Evolutionary conservation across 2,888 invertebrate species (phyloP).

Genomic region (Brachyptera putata): DNA sequence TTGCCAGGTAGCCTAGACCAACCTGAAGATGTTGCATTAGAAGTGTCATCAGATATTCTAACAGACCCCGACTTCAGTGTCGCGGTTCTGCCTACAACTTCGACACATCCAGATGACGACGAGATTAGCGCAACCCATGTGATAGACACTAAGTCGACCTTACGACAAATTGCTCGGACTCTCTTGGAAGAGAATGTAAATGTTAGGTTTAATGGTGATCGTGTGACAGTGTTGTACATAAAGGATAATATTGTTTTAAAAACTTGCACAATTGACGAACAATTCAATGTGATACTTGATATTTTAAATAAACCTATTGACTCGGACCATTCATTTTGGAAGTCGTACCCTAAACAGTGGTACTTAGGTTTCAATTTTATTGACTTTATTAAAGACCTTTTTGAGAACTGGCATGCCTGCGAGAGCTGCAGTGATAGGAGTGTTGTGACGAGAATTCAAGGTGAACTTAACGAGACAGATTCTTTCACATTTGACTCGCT

Average conservation of each 20-base stretch:
- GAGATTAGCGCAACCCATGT: too few relatives aligned
- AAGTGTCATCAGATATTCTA: too few relatives aligned
- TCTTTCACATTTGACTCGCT: background rate
- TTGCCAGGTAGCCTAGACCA: too few relatives aligned
- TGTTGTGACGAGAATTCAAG: background rate
- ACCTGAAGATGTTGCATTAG: too few relatives aligned
- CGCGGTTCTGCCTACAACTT: too few relatives aligned
- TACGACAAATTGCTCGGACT: too few relatives aligned
- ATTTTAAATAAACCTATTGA: background rate
- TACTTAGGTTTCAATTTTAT: background rate
- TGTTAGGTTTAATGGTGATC: background rate
- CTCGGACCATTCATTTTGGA: background rate
- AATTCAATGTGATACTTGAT: background rate
- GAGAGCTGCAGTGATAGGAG: background rate
- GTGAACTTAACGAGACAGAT: background rate
- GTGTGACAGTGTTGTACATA: background rate
- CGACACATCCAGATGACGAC: too few relatives aligned
- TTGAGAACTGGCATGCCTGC: background rate
- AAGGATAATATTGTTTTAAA: background rate
- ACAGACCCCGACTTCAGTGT: too few relatives aligned
- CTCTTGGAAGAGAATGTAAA: too few relatives aligned
- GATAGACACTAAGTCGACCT: too few relatives aligned
- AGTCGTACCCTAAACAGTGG: background rate
- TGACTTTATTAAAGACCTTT: background rate
- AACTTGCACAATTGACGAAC: background rate